Conservation (phyloP, 2,113 vertebrate genomes). For the Gymnorhina tibicen region DNA sequence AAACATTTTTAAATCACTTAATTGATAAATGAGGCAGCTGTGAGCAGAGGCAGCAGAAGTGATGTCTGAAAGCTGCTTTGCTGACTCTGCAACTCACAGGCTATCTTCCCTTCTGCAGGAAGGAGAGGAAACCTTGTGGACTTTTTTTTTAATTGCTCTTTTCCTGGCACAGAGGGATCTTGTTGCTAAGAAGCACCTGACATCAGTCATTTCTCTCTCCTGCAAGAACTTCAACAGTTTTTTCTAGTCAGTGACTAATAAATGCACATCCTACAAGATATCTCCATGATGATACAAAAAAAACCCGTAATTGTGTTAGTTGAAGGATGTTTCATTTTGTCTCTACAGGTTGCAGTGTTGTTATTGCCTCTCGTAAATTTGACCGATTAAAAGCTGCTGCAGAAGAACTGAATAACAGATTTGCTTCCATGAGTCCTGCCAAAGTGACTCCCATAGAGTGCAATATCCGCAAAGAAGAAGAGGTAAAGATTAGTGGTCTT, state of each 20-base stretch:
- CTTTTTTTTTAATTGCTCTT: neutral
- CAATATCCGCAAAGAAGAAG: conserved; percentile 88
- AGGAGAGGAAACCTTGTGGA: neutral
- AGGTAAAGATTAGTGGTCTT: conserved; percentile 68
- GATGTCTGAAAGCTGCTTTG: neutral
- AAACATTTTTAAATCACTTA: conserved; percentile 3
- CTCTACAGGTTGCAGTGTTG: conserved; percentile 84
- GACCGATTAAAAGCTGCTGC: conserved; percentile 79
- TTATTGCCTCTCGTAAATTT: conserved; percentile 87
- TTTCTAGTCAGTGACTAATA: neutral
- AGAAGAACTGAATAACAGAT: conserved; percentile 71
- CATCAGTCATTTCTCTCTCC: neutral
- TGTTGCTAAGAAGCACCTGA: conserved; percentile 2
- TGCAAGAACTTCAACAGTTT: neutral
- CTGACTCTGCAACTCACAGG: neutral
- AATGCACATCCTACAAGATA: neutral
- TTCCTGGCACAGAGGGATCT: neutral
- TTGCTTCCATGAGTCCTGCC: conserved; percentile 64
- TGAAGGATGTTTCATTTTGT: conserved; percentile 1
- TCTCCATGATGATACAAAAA: neutral
- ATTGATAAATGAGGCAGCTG: neutral
- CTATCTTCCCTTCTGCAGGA: neutral
- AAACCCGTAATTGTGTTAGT: neutral
- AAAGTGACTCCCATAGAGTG: conserved; percentile 79
- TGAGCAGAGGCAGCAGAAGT: neutral